phyloP scores from a whole-genome alignment of 2,888 invertebrate genomes.

The Apodemia mormo region DNA sequence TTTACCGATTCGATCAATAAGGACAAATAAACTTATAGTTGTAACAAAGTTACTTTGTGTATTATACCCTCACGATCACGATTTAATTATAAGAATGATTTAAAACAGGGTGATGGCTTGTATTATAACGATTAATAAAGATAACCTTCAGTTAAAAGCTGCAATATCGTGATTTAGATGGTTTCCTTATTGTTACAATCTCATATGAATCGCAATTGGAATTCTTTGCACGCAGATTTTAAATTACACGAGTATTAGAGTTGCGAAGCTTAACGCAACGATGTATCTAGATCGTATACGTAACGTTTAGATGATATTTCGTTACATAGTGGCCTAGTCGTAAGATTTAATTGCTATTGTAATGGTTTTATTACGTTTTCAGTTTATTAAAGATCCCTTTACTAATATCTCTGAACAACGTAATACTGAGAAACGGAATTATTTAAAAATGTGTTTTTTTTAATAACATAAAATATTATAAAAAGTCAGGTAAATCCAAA shows the following conservation, averaged over 20 bases:
- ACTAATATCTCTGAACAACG: too few relatives aligned
- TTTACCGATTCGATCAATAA: too few relatives aligned
- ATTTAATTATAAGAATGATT: constrained; percentile 6
- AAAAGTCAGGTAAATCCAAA: too few relatives aligned
- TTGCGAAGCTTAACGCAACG: constrained; percentile 16
- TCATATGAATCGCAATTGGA: constrained; percentile 4
- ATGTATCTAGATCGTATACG: constrained; percentile 12
- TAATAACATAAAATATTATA: too few relatives aligned
- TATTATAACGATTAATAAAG: not conserved
- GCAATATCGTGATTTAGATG: not conserved
- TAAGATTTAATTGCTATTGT: constrained; percentile 6
- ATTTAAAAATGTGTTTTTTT: too few relatives aligned
- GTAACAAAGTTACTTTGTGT: too few relatives aligned
- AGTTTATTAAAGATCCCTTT: too few relatives aligned
- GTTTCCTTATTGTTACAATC: constrained; percentile 8
- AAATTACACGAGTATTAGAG: constrained; percentile 11
- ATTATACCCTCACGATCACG: constrained; percentile 1
- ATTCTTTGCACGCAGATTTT: constrained; percentile 16
- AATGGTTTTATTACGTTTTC: too few relatives aligned
- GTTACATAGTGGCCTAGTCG: not conserved
- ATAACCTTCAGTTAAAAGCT: not conserved
- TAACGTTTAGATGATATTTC: not conserved
- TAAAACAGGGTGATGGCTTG: not conserved
- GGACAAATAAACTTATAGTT: too few relatives aligned
- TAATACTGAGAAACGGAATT: too few relatives aligned